Evolutionary conservation across 2,113 vertebrate genomes (phyloP), one percentile per base, ranked within the genome.

Genomic region (Henicopernis longicauda): DNA sequence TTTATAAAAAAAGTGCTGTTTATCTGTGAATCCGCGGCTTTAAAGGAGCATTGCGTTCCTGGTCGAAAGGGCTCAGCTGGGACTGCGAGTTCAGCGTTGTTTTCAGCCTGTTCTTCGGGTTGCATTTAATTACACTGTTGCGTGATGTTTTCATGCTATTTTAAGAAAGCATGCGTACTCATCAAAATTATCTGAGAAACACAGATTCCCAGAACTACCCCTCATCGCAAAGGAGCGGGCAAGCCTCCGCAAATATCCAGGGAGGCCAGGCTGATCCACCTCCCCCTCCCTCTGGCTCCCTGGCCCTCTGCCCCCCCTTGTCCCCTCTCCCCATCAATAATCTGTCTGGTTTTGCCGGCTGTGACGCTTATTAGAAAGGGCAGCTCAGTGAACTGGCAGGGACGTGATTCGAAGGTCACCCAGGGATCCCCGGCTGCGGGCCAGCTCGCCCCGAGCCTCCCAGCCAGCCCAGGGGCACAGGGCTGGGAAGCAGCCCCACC

Each of bases 301-400:
- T 3, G 0, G 47, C 29, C 16, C 54, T 76, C 38, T 63, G 50
- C 66, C 44, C 65, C 42, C 8, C n/a, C 18, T 31, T 10, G 2
- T 17, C 47, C 36, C 76, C 6, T n/a, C n/a, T n/a, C 32, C 10
- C 74, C 59, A 29, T 87, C 91, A 84, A 91, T 93, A 95, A 94
- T 87, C 82, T 34, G 90, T 72, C 54, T 67, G 89, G 77, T 90
- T 92, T 93, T 1, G 25, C 86, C 12, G 6, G 71, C 82, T 11
- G 85, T 95, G 96, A 97, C 3, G 70, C 38, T 97, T 40, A 97
- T 96, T 13, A 13, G 88, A 88, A 80, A 77, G 87, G 91, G 94
- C 94, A 94, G 95, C 93, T 97, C 97, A 96, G 89, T 95, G 94
- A 95, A 94, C 95, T 97, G 97, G 91, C 95, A 96, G 93, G n/a